Conservation (phyloP, 1,140 invertebrate genomes). For the Drosophila biarmipes region DNA sequence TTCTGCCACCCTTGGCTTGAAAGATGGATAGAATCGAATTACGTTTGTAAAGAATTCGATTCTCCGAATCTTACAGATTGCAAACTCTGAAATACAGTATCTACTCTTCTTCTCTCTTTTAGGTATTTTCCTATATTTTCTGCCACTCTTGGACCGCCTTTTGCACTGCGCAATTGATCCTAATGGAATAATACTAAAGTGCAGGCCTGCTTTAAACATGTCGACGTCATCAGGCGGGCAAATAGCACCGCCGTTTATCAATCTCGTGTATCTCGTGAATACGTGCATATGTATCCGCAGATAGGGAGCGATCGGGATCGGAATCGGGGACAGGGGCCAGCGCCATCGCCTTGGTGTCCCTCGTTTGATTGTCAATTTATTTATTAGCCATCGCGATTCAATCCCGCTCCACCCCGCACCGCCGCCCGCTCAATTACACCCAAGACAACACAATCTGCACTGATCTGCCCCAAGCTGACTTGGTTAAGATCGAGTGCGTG, state of each 20-base stretch:
- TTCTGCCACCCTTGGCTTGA: no score
- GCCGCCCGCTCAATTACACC: conserved; percentile 45
- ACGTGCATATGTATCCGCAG: not conserved
- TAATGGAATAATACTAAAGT: conserved; percentile 34
- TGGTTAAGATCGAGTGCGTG: conserved; percentile 22
- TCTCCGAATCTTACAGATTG: no score
- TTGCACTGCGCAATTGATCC: conserved; percentile 28
- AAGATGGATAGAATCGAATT: no score
- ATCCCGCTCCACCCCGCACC: conserved; percentile 6
- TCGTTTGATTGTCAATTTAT: conserved; percentile 61
- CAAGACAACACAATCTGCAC: conserved; percentile 70
- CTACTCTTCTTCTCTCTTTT: no score
- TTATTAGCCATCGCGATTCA: conserved; percentile 58
- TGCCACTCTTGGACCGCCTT: not conserved
- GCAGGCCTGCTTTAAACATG: conserved; percentile 6
- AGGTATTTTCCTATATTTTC: no score
- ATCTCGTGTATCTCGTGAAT: conserved; percentile 16
- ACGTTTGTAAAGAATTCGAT: no score
- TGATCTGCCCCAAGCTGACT: conserved; percentile 70
- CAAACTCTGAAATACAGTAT: no score
- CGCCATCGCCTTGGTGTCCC: not conserved
- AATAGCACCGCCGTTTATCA: conserved; percentile 18
- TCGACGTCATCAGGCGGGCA: conserved; percentile 18
- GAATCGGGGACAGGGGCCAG: not conserved
- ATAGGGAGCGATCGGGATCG: not conserved